These are phyloP conservation scores for Amphiprion percula DNA, from an alignment of 2,113 vertebrate genomes.

Conservation along the genomic window DNA sequence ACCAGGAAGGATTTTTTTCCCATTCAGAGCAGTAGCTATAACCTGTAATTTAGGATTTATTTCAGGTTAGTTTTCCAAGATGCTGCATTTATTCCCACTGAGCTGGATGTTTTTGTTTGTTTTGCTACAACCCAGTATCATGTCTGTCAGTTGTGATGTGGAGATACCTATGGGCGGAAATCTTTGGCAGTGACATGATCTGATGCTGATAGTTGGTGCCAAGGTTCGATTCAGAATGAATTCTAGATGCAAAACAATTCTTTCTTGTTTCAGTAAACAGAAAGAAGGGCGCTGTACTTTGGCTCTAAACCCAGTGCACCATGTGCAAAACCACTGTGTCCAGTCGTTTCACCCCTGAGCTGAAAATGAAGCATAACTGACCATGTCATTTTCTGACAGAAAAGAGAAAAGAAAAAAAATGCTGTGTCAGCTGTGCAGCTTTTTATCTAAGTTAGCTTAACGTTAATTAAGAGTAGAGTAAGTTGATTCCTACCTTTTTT, in stretches of 20 bases:
- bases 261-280: neutral
- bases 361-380: slow-evolving; percentile 9
- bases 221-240: neutral
- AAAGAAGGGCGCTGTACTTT: neutral
- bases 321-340: neutral
- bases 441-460: neutral
- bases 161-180: neutral
- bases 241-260: neutral
- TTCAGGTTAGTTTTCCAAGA: slow-evolving; percentile 63
- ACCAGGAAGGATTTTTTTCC: slow-evolving; percentile 25
- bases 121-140: slow-evolving; percentile 13
- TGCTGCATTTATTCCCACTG: slow-evolving; percentile 30
- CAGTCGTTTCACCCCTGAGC: neutral
- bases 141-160: slow-evolving; percentile 27
- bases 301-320: neutral
- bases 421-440: neutral
- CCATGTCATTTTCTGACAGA: neutral
- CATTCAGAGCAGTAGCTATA: slow-evolving; percentile 34
- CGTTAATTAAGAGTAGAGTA: too few species aligned
- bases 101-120: slow-evolving; percentile 54
- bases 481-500: too few species aligned
- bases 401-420: neutral
- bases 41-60: slow-evolving; percentile 75
- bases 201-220: neutral
- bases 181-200: neutral